These are phyloP conservation scores for Sus scrofa DNA, from an alignment of 2,113 vertebrate genomes.

Conservation along the genomic window T2T-Sscrofa CM000826.6:83019501-83020000, in stretches of 20 bases:
- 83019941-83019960: background rate
- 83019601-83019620: too few relatives aligned
- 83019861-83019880: background rate
- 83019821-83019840: slow-evolving; percentile 25
- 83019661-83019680: background rate
- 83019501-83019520: too few relatives aligned
- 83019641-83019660: background rate
- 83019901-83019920: background rate
- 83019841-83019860: background rate
- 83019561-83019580: too few relatives aligned
- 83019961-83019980: background rate
- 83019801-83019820: background rate
- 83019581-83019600: too few relatives aligned
- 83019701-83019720: background rate
- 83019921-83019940: background rate
- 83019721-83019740: background rate
- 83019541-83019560: too few relatives aligned
- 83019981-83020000: slow-evolving; percentile 4
- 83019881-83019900: background rate
- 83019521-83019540: too few relatives aligned
- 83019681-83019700: background rate
- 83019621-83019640: background rate
- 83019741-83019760: background rate
- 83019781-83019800: background rate
- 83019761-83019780: slow-evolving; percentile 10